A percentile compares a stretch with the other conserved stretches of the same genome.
Conservation (phyloP, 2,113 vertebrate genomes). For the Oncorhynchus masou region DNA sequence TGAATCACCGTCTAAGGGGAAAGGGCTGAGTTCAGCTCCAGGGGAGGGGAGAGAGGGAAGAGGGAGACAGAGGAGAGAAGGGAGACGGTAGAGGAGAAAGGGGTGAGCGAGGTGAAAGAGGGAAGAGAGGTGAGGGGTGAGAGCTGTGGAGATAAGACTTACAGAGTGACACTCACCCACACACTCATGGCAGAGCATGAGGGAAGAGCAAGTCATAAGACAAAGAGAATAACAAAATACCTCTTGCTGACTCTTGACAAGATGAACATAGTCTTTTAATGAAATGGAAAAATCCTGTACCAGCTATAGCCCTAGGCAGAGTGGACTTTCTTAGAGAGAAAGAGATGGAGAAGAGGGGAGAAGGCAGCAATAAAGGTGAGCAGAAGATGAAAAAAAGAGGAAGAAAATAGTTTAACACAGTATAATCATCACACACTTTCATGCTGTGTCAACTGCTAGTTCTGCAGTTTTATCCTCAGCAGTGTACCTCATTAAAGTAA, state of each 20-base stretch:
- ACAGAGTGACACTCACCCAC: neutral
- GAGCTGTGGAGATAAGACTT: neutral
- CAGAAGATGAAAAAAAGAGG: neutral
- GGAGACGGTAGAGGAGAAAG: neutral
- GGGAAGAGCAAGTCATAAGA: neutral
- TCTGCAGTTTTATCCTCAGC: neutral
- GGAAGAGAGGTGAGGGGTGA: neutral
- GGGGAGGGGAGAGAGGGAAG: neutral
- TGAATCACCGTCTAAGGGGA: constrained; percentile 31
- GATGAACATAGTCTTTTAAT: neutral
- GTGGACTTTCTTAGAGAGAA: neutral
- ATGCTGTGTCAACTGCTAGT: neutral
- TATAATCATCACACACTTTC: neutral
- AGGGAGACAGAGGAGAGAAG: neutral
- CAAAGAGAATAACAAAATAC: neutral
- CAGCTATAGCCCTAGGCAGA: neutral
- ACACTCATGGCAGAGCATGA: neutral
- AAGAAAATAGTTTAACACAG: neutral
- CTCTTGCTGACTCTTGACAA: neutral
- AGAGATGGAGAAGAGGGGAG: neutral
- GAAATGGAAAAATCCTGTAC: neutral
- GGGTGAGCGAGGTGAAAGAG: neutral
- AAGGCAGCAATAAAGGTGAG: neutral
- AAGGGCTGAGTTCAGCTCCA: constrained; percentile 1
- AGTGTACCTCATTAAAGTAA: too few species aligned